Percentiles rank a stretch among this genome's conserved stretches.
Evolutionary conservation across 2,888 invertebrate genomes (phyloP).

Genomic region (Meganola albula): DNA sequence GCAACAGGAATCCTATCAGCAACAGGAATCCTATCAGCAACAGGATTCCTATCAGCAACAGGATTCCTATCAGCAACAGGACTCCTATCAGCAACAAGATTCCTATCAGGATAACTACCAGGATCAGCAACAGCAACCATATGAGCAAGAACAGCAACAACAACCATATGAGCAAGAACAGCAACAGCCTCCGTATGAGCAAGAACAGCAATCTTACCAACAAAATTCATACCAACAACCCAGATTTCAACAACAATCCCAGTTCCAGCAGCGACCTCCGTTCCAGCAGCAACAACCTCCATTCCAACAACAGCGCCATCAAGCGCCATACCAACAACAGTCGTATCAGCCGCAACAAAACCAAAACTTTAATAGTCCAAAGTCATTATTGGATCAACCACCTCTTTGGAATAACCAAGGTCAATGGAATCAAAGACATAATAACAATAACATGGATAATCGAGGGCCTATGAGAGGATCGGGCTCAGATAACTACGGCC

Average conservation of each 20-base stretch:
- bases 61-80: constrained; percentile 3
- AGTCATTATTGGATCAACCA: too few relatives aligned
- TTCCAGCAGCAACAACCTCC: constrained; percentile 4
- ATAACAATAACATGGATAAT: constrained; percentile 12
- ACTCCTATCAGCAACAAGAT: constrained; percentile 2
- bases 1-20: constrained; percentile 2
- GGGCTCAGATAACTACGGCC: constrained; percentile 14
- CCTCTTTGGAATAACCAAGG: too few relatives aligned
- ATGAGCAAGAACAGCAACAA: neutral
- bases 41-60: constrained; percentile 3
- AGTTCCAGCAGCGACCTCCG: neutral
- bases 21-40: neutral
- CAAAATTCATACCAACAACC: constrained; percentile 4
- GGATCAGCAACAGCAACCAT: constrained; percentile 1
- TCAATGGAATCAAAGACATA: constrained; percentile 11
- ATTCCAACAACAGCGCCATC: constrained; percentile 7
- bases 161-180: constrained; percentile 1
- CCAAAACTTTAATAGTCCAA: too few relatives aligned
- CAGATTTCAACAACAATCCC: neutral
- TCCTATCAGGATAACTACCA: neutral
- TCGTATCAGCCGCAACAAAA: constrained; percentile 13
- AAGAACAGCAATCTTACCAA: constrained; percentile 7
- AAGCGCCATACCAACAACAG: constrained; percentile 8
- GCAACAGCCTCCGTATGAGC: neutral
- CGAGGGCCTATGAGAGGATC: constrained; percentile 11